phyloP scores from a whole-genome alignment of 2,888 invertebrate genomes.

The Dusona sp. region DNA sequence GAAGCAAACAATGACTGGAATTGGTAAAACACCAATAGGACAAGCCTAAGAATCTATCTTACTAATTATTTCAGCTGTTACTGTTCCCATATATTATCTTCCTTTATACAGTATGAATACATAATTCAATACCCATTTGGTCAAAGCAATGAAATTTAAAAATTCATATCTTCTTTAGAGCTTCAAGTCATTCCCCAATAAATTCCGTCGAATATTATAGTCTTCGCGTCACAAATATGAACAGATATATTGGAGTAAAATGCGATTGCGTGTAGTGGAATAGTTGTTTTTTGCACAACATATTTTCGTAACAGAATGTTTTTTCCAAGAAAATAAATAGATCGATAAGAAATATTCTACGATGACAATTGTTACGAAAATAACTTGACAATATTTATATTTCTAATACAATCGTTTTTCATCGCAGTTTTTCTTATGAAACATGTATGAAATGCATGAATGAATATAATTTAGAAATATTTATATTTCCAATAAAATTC shows the following conservation, averaged over 20 bases:
- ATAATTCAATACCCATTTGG: background rate
- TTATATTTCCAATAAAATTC: too few relatives aligned
- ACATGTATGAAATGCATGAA: background rate
- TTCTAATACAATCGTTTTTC: background rate
- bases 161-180: background rate
- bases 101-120: background rate
- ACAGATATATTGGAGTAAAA: background rate
- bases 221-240: background rate
- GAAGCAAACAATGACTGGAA: conserved; percentile 31
- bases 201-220: background rate
- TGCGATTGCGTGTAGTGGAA: background rate
- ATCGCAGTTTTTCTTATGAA: background rate
- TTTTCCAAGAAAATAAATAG: background rate
- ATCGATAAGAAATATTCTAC: background rate
- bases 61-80: conserved; percentile 36
- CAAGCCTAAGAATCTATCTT: conserved; percentile 25
- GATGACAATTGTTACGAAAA: background rate
- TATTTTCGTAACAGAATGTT: background rate
- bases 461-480: too few relatives aligned
- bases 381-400: background rate
- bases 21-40: conserved; percentile 33
- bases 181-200: background rate
- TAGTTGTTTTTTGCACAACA: background rate
- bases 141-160: background rate
- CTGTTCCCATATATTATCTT: background rate